Conservation (phyloP, 2,888 invertebrate genomes). For the Crepidodera aurea region DNA sequence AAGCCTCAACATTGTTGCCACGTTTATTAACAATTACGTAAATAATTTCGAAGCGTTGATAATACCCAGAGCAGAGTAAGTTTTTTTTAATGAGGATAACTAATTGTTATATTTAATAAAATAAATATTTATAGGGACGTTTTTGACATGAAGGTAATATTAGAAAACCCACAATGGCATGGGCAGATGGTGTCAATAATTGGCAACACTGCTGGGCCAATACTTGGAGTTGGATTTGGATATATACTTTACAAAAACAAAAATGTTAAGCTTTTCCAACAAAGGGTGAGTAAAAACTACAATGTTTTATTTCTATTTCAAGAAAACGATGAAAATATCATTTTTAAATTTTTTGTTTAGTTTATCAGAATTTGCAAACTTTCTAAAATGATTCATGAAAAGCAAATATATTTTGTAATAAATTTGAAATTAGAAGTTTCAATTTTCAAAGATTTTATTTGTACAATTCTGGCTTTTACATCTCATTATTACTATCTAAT, state of each 20-base stretch:
- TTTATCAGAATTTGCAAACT: too few species aligned
- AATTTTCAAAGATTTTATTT: too few species aligned
- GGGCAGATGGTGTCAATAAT: constrained; percentile 10
- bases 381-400: too few species aligned
- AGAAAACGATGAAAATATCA: not conserved
- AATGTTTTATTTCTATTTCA: too few species aligned
- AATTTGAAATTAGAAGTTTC: too few species aligned
- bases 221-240: constrained; percentile 45
- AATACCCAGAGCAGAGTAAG: constrained; percentile 43
- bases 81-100: not conserved
- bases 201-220: constrained; percentile 31
- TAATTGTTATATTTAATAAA: not conserved
- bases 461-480: too few species aligned
- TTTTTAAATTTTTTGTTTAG: not conserved
- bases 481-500: too few species aligned
- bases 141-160: constrained; percentile 15
- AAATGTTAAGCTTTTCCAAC: constrained; percentile 25
- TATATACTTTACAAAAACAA: constrained; percentile 41
- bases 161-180: constrained; percentile 24
- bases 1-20: not conserved
- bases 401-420: too few species aligned
- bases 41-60: constrained; percentile 19
- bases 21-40: constrained; percentile 17
- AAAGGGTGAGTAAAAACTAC: constrained; percentile 27
- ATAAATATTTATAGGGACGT: constrained; percentile 13